Conservation (phyloP, 2,888 invertebrate species). For the Isoperla grammatica region DNA sequence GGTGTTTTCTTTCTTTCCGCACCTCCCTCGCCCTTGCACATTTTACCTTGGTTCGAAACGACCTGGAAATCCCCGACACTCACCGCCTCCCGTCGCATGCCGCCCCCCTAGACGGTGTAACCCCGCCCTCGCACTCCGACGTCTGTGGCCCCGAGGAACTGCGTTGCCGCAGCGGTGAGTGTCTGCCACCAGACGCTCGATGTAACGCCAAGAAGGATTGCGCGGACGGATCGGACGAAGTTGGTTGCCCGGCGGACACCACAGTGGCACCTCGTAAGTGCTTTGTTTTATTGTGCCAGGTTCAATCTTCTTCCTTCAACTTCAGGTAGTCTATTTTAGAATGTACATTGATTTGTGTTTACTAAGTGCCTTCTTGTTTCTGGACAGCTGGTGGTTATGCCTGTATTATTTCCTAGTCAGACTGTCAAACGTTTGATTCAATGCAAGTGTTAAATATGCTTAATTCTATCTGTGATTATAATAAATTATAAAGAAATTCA, state of each 20-base stretch:
- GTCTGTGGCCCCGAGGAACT: slow-evolving; percentile 31
- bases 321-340: too few species aligned
- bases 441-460: too few species aligned
- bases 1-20: neutral
- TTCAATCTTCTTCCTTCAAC: neutral
- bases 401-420: too few species aligned
- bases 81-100: neutral
- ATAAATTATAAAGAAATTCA: too few species aligned
- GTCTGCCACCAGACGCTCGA: slow-evolving; percentile 49
- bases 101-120: neutral
- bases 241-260: slow-evolving; percentile 42
- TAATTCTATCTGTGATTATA: too few species aligned
- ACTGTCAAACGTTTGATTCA: too few species aligned
- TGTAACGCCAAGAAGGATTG: slow-evolving; percentile 61
- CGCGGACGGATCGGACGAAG: slow-evolving; percentile 52
- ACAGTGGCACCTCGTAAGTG: slow-evolving; percentile 16
- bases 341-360: too few species aligned
- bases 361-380: too few species aligned
- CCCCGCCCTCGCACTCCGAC: neutral
- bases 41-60: neutral
- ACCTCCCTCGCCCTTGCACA: neutral
- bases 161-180: slow-evolving; percentile 53
- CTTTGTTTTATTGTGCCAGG: too few species aligned
- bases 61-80: neutral
- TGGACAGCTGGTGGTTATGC: too few species aligned